Base-by-base conservation (phyloP, 1,140 invertebrate species). In the Geopemphigus sp. region DNA sequence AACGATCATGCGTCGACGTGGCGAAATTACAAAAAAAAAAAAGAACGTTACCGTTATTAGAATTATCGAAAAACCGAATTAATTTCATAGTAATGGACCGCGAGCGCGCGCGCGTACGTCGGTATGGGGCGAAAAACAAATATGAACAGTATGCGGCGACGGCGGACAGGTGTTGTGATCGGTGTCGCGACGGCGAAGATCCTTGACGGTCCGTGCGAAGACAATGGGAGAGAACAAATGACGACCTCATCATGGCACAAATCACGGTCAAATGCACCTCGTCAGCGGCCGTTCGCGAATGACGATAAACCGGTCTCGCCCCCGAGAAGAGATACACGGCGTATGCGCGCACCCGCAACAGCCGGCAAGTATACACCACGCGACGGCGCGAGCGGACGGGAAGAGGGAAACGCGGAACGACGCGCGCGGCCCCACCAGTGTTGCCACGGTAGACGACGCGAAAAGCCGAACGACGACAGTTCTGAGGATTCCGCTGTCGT, bases 111-210 rank as follows among this genome's bases (percentile, higher is more conserved):
- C n/a, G n/a, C n/a, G n/a, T n/a, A n/a, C n/a, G n/a, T n/a, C n/a
- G n/a, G n/a, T n/a, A n/a, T n/a, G n/a, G n/a, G 32, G 32, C 3
- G 32, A 39, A n/a, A 45, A 45, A 68, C 47, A 17, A 68, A 68
- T 24, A 68, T 15, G 12, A 24, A 50, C 64, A 32, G 22, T 39
- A 15, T 32, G 6, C 32, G 39, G n/a, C 22, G 22, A 22, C 22
- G 57, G 47, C 32, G 57, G 74, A 78, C 74, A 78, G 74, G 74
- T 78, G 73, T n/a, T n/a, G n/a, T n/a, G 74, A 78, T 57, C 63
- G 74, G 74, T 78, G 74, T 78, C 26, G 56, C 19, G 45, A 19
- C 22, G n/a, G 32, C 26, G 11, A 19, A 14, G 50, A 56, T 78
- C 74, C 74, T 78, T 78, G 74, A 63, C 45, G 32, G 39, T 50